phyloP scores from a whole-genome alignment of 2,888 invertebrate species.

The Drosophila bunnanda region DNA sequence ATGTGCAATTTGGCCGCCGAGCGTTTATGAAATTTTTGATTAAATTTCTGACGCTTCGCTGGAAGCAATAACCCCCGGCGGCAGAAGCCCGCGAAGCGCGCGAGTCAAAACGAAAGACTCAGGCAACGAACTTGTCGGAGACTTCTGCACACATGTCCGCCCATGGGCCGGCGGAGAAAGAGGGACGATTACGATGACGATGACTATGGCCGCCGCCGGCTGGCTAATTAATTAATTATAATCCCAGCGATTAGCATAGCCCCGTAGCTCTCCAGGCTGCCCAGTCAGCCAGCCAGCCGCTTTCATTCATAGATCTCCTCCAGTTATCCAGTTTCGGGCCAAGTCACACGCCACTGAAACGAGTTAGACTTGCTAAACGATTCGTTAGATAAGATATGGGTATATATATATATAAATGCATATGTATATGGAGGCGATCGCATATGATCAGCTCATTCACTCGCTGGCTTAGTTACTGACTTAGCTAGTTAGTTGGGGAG shows the following conservation, averaged over 20 bases:
- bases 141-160: slow-evolving; percentile 32
- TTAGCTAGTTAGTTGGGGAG: slow-evolving; percentile 17
- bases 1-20: slow-evolving; percentile 71
- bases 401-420: slow-evolving; percentile 5
- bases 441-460: slow-evolving; percentile 39
- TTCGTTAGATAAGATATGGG: slow-evolving; percentile 73
- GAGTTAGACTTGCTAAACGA: slow-evolving; percentile 76
- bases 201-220: slow-evolving; percentile 39
- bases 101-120: slow-evolving; percentile 46
- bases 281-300: slow-evolving; percentile 46
- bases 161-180: slow-evolving; percentile 9
- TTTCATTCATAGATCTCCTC: slow-evolving; percentile 72
- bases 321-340: slow-evolving; percentile 29
- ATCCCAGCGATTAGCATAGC: slow-evolving; percentile 71
- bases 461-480: slow-evolving; percentile 23
- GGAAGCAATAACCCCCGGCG: slow-evolving; percentile 43
- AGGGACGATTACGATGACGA: slow-evolving; percentile 7
- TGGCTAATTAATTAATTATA: slow-evolving; percentile 76
- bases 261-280: slow-evolving; percentile 50
- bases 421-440: slow-evolving; percentile 15
- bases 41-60: slow-evolving; percentile 68
- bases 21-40: slow-evolving; percentile 75
- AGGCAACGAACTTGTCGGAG: slow-evolving; percentile 44
- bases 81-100: slow-evolving; percentile 2
- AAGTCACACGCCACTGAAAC: slow-evolving; percentile 56